Evolutionary conservation across 2,797 vertebrate genomes (phyloP).

Genomic region (Anomalospiza imberbis): DNA sequence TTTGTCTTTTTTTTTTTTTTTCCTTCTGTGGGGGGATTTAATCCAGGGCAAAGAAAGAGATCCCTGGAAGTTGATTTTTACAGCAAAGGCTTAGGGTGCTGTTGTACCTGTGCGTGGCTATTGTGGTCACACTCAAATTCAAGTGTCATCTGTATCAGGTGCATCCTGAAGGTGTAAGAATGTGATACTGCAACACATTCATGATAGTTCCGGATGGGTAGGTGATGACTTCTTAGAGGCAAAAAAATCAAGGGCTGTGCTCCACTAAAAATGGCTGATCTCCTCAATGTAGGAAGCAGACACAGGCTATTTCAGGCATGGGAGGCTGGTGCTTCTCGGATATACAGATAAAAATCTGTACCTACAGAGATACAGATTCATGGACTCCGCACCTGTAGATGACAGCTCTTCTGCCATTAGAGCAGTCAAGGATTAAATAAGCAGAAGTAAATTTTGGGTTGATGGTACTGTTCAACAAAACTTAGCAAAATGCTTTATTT

Average conservation of each 20-base stretch:
- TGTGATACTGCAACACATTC: not conserved
- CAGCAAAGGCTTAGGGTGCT: not conserved
- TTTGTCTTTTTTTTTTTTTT: not conserved
- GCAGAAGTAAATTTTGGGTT: not conserved
- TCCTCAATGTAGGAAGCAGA: not conserved
- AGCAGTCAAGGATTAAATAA: not conserved
- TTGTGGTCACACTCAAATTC: not conserved
- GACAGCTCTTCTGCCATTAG: not conserved
- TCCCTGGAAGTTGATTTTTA: not conserved
- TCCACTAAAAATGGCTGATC: not conserved
- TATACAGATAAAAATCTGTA: not conserved
- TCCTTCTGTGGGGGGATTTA: not conserved
- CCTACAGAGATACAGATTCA: not conserved
- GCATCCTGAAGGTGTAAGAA: not conserved
- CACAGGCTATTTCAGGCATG: not conserved
- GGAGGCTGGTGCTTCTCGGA: constrained; percentile 4
- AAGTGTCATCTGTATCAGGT: not conserved
- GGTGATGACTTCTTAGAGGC: not conserved
- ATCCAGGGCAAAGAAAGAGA: not conserved
- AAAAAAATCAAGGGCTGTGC: constrained; percentile 33
- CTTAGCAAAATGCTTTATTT: constrained; percentile 18
- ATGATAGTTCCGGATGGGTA: not conserved
- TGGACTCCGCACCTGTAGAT: not conserved
- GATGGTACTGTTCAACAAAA: not conserved
- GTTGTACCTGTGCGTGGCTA: not conserved